phyloP scores from a whole-genome alignment of 2,113 vertebrate genomes.

The Campylorhamphus procurvoides region DNA sequence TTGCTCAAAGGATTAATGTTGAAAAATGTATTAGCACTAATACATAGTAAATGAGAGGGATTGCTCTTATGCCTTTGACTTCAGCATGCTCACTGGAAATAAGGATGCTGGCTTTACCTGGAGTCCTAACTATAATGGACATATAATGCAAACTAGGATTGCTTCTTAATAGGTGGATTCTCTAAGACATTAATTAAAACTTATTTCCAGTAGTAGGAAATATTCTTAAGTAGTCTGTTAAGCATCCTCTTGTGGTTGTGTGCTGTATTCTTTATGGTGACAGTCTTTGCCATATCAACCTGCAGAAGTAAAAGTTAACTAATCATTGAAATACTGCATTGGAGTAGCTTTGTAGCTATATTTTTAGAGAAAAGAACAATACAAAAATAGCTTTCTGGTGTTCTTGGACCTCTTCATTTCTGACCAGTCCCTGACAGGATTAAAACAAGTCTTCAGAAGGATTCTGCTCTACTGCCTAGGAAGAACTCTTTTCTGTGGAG shows the following conservation, averaged over 20 bases:
- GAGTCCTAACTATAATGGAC: background rate
- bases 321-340: background rate
- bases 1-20: conserved; percentile 61
- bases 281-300: background rate
- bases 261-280: background rate
- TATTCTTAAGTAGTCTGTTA: background rate
- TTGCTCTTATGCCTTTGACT: conserved; percentile 21
- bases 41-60: conserved; percentile 54
- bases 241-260: background rate
- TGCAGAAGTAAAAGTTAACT: background rate
- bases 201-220: background rate
- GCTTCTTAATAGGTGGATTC: background rate
- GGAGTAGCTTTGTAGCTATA: background rate
- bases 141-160: background rate
- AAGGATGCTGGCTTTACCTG: background rate
- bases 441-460: background rate
- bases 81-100: background rate
- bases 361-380: background rate
- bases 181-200: background rate
- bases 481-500: background rate
- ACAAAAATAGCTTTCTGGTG: background rate
- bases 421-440: background rate
- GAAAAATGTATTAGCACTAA: conserved; percentile 60
- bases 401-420: background rate
- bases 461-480: background rate